These are phyloP conservation scores for Diorhabda sublineata DNA, from an alignment of 1,140 invertebrate genomes.

Conservation along the genomic window DNA sequence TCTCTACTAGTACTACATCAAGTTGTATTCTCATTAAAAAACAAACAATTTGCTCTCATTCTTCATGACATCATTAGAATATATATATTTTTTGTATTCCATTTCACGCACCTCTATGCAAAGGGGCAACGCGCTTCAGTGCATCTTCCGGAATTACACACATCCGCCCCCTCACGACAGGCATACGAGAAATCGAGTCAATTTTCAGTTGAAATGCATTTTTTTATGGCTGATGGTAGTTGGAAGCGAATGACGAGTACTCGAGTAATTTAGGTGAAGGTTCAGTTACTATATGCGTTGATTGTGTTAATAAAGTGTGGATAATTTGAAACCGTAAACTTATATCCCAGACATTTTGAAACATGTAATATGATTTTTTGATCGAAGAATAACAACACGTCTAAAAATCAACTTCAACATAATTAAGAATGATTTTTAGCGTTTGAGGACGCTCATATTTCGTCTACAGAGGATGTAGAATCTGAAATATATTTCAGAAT, in stretches of 20 bases:
- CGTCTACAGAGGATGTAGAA: too few relatives aligned
- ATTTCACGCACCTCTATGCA: neutral
- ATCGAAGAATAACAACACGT: too few relatives aligned
- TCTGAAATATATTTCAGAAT: too few relatives aligned
- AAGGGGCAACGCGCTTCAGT: neutral
- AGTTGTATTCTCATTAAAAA: too few relatives aligned
- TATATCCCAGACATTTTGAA: too few relatives aligned
- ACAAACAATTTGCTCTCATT: too few relatives aligned
- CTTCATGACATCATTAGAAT: too few relatives aligned
- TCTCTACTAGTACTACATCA: too few relatives aligned
- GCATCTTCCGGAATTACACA: slow-evolving; percentile 1
- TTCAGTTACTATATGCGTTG: neutral
- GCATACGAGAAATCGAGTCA: neutral
- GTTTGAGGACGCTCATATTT: too few relatives aligned
- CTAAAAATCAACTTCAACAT: too few relatives aligned
- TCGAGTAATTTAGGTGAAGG: neutral
- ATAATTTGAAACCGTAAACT: neutral
- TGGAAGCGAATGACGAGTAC: neutral
- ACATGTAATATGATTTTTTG: too few relatives aligned
- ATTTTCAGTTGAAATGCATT: neutral
- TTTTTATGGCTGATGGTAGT: neutral
- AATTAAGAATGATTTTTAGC: too few relatives aligned
- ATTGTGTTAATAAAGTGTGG: neutral
- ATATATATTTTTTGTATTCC: neutral
- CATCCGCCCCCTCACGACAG: slow-evolving; percentile 1